These are phyloP conservation scores for Parotocinclus haroldoi DNA, from an alignment of 2,797 vertebrate genomes.

Conservation along the genomic window DNA sequence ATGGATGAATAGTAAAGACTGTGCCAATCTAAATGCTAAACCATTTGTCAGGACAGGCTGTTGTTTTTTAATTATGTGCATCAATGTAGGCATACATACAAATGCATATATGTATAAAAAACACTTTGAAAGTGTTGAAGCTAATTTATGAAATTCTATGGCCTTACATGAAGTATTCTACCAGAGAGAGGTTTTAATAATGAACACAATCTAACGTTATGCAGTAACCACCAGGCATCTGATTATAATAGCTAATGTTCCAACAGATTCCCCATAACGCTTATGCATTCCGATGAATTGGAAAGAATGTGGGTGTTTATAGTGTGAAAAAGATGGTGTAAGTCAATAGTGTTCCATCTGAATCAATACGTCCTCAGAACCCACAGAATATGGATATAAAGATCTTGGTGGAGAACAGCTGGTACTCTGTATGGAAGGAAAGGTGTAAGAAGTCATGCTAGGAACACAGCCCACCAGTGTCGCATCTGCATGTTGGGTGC, in stretches of 20 bases:
- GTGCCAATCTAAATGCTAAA: slow-evolving; percentile 8
- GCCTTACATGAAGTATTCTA: too few relatives aligned
- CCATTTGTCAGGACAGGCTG: slow-evolving; percentile 8
- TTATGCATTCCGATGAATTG: slow-evolving; percentile 31
- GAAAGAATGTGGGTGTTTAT: slow-evolving; percentile 39
- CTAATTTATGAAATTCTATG: too few relatives aligned
- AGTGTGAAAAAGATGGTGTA: slow-evolving; percentile 35
- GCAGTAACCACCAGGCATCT: slow-evolving; percentile 27
- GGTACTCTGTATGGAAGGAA: slow-evolving; percentile 22
- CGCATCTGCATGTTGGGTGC: slow-evolving; percentile 39
- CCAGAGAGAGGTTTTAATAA: neutral
- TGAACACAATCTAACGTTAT: slow-evolving; percentile 37
- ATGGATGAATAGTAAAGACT: slow-evolving; percentile 27
- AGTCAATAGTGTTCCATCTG: slow-evolving; percentile 42
- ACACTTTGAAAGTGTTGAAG: too few relatives aligned
- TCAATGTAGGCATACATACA: too few relatives aligned
- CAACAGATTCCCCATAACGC: slow-evolving; percentile 15
- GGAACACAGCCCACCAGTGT: slow-evolving; percentile 37
- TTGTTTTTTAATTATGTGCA: slow-evolving; percentile 22
- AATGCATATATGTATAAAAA: too few relatives aligned
- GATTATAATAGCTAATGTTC: too few relatives aligned
- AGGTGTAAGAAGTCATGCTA: slow-evolving; percentile 37
- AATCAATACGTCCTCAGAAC: slow-evolving; percentile 49
- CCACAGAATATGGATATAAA: slow-evolving; percentile 25
- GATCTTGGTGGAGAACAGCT: slow-evolving; percentile 36